Base-by-base conservation (phyloP, 2,797 vertebrate species). In the Eospalax fontanierii region DNA sequence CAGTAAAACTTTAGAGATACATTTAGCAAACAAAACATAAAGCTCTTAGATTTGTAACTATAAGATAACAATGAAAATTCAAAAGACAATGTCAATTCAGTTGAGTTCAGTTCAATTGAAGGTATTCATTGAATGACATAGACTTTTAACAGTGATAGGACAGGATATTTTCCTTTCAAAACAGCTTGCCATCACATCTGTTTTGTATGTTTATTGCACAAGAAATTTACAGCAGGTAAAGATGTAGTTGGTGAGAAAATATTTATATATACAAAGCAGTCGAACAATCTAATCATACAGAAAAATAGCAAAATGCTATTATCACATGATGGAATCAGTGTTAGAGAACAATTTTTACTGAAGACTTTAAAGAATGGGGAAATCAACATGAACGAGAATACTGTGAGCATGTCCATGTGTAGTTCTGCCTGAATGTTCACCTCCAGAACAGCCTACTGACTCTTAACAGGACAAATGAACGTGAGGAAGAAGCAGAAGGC, bases 161-260 rank as follows among this genome's bases (percentile, higher is more conserved):
- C 33, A 84, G 83, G 18, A 73, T 35, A 19, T 92, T 86, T 68
- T 87, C 30, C 50, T 92, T 54, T 91, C 63, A 40, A 66, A 85
- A 84, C 15, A 96, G 61, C 68, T 85, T 94, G 50, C 30, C 9
- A 15, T 96, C 81, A 75, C 94, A 92, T 70, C 57, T 84, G 5
- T 80, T 95, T 96, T 87, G 26, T 92, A 28, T 75, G 26, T 92
- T 91, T 93, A 86, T 91, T 89, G 22, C 63, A 78, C 43, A 89
- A 84, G 89, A 61, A 57, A 70, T 89, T 96, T 96, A 68, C 0
- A 66, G 59, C 50, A 85, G 30, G 73, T 78, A 74, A 87, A 65
- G 33, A 82, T 76, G 24, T 74, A 22, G 18, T 90, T 92, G 80
- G 75, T 74, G 70, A 73, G 90, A 90, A 93, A 86, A 66, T 59